Evolutionary conservation across 2,797 vertebrate species (phyloP).

Genomic region (Eulemur albifrons): DNA sequence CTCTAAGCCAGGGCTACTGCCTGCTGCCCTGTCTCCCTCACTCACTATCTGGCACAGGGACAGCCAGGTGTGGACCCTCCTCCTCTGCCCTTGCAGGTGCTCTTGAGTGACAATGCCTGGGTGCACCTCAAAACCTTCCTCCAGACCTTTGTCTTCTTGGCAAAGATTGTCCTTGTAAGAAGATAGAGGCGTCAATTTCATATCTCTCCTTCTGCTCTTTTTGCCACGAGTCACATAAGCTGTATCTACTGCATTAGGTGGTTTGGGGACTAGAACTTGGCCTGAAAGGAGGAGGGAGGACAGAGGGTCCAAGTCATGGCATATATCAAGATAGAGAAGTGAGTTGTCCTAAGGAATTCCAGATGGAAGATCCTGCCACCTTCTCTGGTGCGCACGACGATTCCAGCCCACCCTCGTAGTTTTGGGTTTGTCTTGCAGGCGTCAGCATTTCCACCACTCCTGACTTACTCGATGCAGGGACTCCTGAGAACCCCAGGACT

Average conservation of each 20-base stretch:
- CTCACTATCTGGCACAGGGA: constrained; percentile 39
- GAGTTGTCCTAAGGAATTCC: constrained; percentile 71
- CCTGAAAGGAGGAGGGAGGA: background rate
- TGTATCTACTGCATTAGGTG: background rate
- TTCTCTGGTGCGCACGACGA: constrained; percentile 41
- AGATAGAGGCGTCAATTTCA: constrained; percentile 37
- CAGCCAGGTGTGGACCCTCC: constrained; percentile 65
- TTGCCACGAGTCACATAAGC: constrained; percentile 56
- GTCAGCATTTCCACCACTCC: background rate
- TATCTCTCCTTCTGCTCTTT: constrained; percentile 71
- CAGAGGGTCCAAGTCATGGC: constrained; percentile 58
- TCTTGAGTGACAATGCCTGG: constrained; percentile 63
- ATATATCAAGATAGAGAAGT: constrained; percentile 55
- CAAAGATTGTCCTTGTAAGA: constrained; percentile 41
- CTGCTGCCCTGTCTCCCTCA: background rate
- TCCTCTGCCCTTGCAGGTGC: constrained; percentile 29
- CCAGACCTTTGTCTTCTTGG: constrained; percentile 74
- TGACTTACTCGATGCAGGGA: background rate
- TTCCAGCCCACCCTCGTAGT: constrained; percentile 26
- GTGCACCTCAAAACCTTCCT: constrained; percentile 67
- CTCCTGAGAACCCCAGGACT: background rate
- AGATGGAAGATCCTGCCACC: constrained; percentile 65
- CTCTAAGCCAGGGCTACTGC: background rate
- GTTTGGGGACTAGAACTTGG: constrained; percentile 61
- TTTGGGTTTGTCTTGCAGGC: constrained; percentile 42